Evolutionary conservation across 2,888 invertebrate genomes (phyloP).

Genomic region (Octodonta nipae): DNA sequence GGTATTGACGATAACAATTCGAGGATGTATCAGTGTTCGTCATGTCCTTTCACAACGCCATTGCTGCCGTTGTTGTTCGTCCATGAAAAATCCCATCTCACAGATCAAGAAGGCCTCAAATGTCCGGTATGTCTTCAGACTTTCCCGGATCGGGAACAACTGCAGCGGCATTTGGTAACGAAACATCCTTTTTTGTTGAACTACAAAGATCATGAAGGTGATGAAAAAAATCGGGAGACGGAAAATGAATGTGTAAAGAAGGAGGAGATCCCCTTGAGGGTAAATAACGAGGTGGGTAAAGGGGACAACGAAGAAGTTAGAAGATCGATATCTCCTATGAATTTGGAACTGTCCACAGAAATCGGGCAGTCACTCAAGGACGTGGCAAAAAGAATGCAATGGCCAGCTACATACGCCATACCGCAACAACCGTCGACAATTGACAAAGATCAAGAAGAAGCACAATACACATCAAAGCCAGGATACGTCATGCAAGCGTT

Average conservation of each 20-base stretch:
- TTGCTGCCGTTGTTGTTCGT: constrained; percentile 82
- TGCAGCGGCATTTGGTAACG: constrained; percentile 50
- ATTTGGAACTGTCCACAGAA: constrained; percentile 31
- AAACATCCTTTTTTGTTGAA: constrained; percentile 41
- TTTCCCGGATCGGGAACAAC: constrained; percentile 43
- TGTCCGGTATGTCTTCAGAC: constrained; percentile 48
- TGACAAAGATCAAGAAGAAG: constrained; percentile 21
- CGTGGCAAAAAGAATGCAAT: constrained; percentile 40
- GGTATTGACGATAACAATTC: constrained; percentile 40
- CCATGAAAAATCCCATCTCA: constrained; percentile 71
- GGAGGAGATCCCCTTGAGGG: constrained; percentile 14
- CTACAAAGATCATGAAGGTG: constrained; percentile 31
- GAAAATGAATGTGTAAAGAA: constrained; percentile 6
- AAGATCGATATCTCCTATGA: constrained; percentile 18
- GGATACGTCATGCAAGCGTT: constrained; percentile 85
- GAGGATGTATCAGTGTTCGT: constrained; percentile 78
- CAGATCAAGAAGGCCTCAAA: constrained; percentile 31
- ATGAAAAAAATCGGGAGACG: constrained; percentile 8
- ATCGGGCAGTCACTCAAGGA: constrained; percentile 40
- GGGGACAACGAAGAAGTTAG: constrained; percentile 11
- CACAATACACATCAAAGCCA: constrained; percentile 17
- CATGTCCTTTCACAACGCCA: constrained; percentile 79
- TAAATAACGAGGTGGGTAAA: constrained; percentile 14
- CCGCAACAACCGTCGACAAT: constrained; percentile 35
- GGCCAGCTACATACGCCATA: constrained; percentile 52